These are phyloP conservation scores for Pseudococcus longispinus DNA, from an alignment of 2,888 invertebrate genomes.

Conservation along the genomic window DNA sequence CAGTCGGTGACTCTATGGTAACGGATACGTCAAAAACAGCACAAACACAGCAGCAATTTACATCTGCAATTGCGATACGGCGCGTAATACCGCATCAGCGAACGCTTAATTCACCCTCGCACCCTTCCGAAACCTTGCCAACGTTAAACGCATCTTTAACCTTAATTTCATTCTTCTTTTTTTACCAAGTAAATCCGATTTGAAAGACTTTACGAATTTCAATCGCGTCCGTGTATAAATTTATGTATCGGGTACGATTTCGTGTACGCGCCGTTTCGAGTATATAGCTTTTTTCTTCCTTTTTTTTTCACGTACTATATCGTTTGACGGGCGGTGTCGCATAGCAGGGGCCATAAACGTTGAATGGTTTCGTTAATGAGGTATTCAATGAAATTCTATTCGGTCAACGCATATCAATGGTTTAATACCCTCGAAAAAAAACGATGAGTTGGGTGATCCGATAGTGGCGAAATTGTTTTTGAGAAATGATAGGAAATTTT, in stretches of 20 bases:
- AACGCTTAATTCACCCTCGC: conserved; percentile 50
- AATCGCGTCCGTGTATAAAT: conserved; percentile 26
- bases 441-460: background rate
- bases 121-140: conserved; percentile 32
- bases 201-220: conserved; percentile 45
- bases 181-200: conserved; percentile 8
- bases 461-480: too few species aligned
- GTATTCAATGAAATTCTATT: conserved; percentile 36
- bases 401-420: background rate
- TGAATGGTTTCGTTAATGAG: conserved; percentile 26
- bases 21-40: conserved; percentile 52
- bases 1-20: conserved; percentile 42
- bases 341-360: background rate
- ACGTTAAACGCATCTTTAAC: conserved; percentile 45
- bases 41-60: conserved; percentile 51
- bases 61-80: conserved; percentile 55
- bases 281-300: background rate
- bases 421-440: background rate
- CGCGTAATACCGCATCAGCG: conserved; percentile 55
- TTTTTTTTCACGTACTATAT: background rate
- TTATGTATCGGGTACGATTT: conserved; percentile 21
- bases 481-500: too few species aligned
- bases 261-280: background rate
- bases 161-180: conserved; percentile 32
- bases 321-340: background rate